These are phyloP conservation scores for Sarcophaga caerulescens DNA, from an alignment of 2,888 invertebrate genomes.

Conservation along the genomic window DNA sequence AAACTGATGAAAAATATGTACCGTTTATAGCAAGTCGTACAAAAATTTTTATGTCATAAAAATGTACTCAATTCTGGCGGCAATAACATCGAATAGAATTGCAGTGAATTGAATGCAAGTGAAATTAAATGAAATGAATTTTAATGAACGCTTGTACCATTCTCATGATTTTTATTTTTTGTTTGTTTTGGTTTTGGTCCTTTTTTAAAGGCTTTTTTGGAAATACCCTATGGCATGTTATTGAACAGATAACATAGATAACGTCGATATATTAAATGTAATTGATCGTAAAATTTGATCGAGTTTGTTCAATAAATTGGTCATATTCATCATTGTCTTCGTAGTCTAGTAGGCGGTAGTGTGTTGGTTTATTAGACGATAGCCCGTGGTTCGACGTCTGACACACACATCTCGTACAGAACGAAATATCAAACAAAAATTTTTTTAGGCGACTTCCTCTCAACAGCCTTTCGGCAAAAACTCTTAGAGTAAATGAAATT, in stretches of 20 bases:
- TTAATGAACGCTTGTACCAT: not conserved
- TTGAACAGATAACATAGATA: not conserved
- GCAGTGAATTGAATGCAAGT: slow-evolving; percentile 20
- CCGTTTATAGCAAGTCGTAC: not conserved
- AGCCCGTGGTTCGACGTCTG: too few species aligned
- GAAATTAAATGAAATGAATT: slow-evolving; percentile 37
- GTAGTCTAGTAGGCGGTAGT: too few species aligned
- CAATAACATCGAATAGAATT: slow-evolving; percentile 19
- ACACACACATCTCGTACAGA: too few species aligned
- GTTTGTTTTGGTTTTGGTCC: not conserved
- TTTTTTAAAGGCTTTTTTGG: not conserved
- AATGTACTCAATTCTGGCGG: slow-evolving; percentile 17
- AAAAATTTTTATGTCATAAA: slow-evolving; percentile 17
- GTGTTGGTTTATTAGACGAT: too few species aligned
- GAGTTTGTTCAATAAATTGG: too few species aligned
- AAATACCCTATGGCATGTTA: not conserved
- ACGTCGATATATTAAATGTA: too few species aligned
- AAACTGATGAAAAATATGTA: not conserved
- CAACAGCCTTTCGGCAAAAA: too few species aligned
- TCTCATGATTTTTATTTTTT: not conserved
- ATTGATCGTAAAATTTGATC: too few species aligned
- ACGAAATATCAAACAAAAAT: too few species aligned
- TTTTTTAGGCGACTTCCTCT: too few species aligned
- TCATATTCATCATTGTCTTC: too few species aligned
- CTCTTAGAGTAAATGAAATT: too few species aligned